Percentiles rank a stretch among this genome's conserved stretches.
Conservation (phyloP, 2,113 vertebrate species). For the Gallinago media region DNA sequence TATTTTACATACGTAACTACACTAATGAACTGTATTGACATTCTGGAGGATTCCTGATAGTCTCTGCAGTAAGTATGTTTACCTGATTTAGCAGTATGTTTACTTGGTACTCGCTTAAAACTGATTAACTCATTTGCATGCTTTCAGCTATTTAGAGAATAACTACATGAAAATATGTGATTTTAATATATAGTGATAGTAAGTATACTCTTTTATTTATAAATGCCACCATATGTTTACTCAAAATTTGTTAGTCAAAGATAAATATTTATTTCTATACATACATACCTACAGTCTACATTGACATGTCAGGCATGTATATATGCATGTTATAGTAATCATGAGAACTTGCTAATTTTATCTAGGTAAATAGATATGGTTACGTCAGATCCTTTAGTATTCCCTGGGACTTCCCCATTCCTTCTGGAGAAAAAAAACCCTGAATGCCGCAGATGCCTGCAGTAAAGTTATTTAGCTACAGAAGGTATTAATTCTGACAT, state of each 20-base stretch:
- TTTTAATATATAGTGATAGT: constrained; percentile 58
- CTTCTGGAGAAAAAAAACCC: not conserved
- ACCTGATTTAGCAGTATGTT: constrained; percentile 70
- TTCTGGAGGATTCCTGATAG: constrained; percentile 67
- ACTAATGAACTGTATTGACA: constrained; percentile 69
- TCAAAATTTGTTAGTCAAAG: constrained; percentile 47
- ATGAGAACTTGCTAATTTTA: constrained; percentile 19
- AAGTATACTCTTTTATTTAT: constrained; percentile 54
- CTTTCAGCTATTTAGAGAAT: constrained; percentile 46
- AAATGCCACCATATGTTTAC: constrained; percentile 62
- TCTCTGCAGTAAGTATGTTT: constrained; percentile 71
- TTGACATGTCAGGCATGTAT: not conserved
- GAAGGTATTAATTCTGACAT: constrained; percentile 17
- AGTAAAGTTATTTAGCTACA: constrained; percentile 29
- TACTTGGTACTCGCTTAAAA: constrained; percentile 45
- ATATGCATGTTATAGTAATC: not conserved
- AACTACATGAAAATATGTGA: constrained; percentile 46
- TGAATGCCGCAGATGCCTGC: constrained; percentile 26
- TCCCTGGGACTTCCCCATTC: constrained; percentile 31
- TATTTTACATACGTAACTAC: constrained; percentile 66
- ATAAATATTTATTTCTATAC: not conserved
- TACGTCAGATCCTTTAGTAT: constrained; percentile 43
- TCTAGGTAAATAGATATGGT: not conserved
- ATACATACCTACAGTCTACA: not conserved
- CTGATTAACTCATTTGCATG: constrained; percentile 63